Conservation (phyloP, 2,797 vertebrate species). For the Rhyacichthys aspro region DNA sequence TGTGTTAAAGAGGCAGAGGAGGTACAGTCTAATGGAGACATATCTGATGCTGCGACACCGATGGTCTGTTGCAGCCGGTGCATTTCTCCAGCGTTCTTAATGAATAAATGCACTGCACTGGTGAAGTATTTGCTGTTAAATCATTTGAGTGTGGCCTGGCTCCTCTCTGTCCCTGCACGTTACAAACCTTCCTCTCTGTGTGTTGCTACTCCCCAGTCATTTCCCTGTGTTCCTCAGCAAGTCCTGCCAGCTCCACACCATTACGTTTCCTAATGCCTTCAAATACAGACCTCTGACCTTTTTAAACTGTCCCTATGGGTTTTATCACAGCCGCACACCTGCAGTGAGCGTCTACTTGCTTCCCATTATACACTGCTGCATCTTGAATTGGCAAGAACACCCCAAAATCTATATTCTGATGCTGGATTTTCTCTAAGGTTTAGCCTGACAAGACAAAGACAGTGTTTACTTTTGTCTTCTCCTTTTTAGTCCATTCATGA, state of each 20-base stretch:
- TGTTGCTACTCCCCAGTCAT: neutral
- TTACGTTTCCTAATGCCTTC: slow-evolving; percentile 30
- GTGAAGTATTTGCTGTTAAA: slow-evolving; percentile 44
- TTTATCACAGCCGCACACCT: slow-evolving; percentile 28
- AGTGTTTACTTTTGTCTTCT: neutral
- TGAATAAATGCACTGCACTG: slow-evolving; percentile 29
- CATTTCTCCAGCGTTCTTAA: slow-evolving; percentile 30
- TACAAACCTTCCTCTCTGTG: slow-evolving; percentile 8
- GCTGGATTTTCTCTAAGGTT: slow-evolving; percentile 2
- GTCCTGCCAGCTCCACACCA: slow-evolving; percentile 32
- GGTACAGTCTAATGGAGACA: slow-evolving; percentile 12
- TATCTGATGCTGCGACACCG: slow-evolving; percentile 25
- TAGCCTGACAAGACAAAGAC: neutral
- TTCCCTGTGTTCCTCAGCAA: slow-evolving; percentile 18
- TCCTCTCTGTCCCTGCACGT: slow-evolving; percentile 22
- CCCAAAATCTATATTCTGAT: slow-evolving; percentile 48
- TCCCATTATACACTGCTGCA: neutral
- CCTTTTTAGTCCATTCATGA: slow-evolving; percentile 37
- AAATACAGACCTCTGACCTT: slow-evolving; percentile 8
- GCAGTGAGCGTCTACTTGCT: slow-evolving; percentile 1
- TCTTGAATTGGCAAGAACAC: slow-evolving; percentile 26
- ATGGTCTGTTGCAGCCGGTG: slow-evolving; percentile 16
- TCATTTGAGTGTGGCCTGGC: slow-evolving; percentile 15
- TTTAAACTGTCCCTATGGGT: slow-evolving; percentile 16
- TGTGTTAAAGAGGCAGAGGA: neutral